Conservation (phyloP, 1,140 invertebrate genomes). For the Aphelenchoides fujianensis region DNA sequence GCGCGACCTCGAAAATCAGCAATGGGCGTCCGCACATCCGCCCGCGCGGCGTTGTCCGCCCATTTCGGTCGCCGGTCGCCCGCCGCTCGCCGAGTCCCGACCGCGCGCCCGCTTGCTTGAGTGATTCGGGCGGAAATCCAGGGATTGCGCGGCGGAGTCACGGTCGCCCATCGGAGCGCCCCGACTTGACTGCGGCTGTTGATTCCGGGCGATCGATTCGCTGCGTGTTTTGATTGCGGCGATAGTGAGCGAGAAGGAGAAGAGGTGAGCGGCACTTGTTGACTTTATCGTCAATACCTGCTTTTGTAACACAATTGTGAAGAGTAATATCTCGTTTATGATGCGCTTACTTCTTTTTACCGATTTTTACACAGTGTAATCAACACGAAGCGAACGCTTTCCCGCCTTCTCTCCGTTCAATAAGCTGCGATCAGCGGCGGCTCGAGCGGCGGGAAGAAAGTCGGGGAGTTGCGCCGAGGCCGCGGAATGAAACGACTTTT, state of each 20-base stretch:
- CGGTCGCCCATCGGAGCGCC: neutral
- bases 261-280: too few relatives aligned
- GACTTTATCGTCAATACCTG: too few relatives aligned
- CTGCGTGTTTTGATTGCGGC: neutral
- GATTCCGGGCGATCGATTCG: neutral
- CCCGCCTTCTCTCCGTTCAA: neutral
- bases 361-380: neutral
- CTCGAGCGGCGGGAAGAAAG: too few relatives aligned
- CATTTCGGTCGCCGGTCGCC: neutral
- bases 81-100: neutral
- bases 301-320: too few relatives aligned
- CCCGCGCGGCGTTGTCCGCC: too few relatives aligned
- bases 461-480: too few relatives aligned
- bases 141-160: neutral
- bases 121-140: conserved; percentile 4
- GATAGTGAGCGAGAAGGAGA: too few relatives aligned
- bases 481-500: neutral
- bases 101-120: too few relatives aligned
- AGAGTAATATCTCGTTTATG: too few relatives aligned
- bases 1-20: neutral
- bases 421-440: neutral
- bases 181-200: neutral
- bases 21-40: neutral
- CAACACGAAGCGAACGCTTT: neutral
- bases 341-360: neutral